phyloP scores from a whole-genome alignment of 2,113 vertebrate species.

The Camelus bactrianus region DNA sequence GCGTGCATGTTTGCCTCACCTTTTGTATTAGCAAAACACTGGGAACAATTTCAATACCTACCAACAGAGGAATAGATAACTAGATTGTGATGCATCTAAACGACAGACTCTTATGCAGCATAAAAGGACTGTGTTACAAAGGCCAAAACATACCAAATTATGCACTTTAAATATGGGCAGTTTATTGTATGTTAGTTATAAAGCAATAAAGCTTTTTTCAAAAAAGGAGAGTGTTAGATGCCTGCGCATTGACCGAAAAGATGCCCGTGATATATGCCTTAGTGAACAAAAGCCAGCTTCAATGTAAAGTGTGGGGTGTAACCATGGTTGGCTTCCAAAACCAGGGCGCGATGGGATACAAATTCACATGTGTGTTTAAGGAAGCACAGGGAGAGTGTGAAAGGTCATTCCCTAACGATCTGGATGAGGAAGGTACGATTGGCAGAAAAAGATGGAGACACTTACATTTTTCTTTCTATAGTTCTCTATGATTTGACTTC shows the following conservation, averaged over 20 bases:
- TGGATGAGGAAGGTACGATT: not conserved
- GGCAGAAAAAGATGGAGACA: not conserved
- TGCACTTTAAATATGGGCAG: not conserved
- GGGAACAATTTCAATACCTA: not conserved
- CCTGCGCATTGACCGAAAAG: not conserved
- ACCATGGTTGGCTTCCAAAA: not conserved
- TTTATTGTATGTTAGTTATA: not conserved
- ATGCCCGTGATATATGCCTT: not conserved
- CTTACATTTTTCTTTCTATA: not conserved
- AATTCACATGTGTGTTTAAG: fast-evolving
- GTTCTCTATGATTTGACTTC: not conserved
- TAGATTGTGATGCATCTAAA: not conserved
- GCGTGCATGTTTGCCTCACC: not conserved
- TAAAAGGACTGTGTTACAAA: not conserved
- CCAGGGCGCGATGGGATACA: fast-evolving
- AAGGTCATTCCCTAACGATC: not conserved
- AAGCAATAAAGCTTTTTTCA: not conserved
- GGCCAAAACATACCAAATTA: not conserved
- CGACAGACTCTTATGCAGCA: not conserved
- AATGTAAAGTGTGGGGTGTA: not conserved
- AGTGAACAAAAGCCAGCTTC: not conserved
- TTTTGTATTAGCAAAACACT: not conserved
- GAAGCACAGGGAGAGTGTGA: not conserved
- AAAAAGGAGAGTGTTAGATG: not conserved
- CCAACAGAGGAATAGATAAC: not conserved